Conservation (phyloP, 2,888 invertebrate genomes). For the Caenorhabditis panamensis region DNA sequence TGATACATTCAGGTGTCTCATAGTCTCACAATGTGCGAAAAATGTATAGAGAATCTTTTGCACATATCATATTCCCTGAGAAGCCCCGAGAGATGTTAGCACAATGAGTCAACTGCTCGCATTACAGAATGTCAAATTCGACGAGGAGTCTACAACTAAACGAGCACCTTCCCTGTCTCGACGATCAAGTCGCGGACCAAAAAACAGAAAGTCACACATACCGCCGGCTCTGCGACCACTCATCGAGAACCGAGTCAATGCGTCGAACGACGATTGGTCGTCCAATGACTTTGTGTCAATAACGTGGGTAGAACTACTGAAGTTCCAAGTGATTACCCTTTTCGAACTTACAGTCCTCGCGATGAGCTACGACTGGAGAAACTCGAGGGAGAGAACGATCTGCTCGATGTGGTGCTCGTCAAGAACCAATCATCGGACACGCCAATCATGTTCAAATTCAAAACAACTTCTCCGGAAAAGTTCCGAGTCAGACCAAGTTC, state of each 20-base stretch:
- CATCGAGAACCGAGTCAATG: conserved; percentile 65
- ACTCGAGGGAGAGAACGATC: conserved; percentile 69
- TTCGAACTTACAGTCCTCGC: conserved; percentile 63
- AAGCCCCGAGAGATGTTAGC: conserved; percentile 1
- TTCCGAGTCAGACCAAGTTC: conserved; percentile 90
- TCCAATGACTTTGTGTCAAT: conserved; percentile 63
- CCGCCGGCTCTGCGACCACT: conserved; percentile 64
- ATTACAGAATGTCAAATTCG: conserved; percentile 72
- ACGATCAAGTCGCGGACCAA: conserved; percentile 66
- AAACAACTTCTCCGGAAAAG: conserved; percentile 96
- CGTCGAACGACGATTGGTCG: conserved; percentile 63
- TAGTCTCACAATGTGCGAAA: neutral
- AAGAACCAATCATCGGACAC: conserved; percentile 65
- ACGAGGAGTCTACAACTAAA: conserved; percentile 67
- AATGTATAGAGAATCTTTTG: neutral
- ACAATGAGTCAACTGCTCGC: conserved; percentile 13
- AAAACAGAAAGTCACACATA: conserved; percentile 62
- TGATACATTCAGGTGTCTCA: too few species aligned
- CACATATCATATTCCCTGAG: neutral
- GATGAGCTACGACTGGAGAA: conserved; percentile 69
- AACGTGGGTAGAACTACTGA: conserved; percentile 45
- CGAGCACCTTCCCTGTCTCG: conserved; percentile 63
- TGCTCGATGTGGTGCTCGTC: conserved; percentile 70
- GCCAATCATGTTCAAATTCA: conserved; percentile 85
- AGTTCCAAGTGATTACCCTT: neutral